A percentile compares a stretch with the other conserved stretches of the same genome.
Conservation (phyloP, 2,888 invertebrate genomes). For the Sesia apiformis region DNA sequence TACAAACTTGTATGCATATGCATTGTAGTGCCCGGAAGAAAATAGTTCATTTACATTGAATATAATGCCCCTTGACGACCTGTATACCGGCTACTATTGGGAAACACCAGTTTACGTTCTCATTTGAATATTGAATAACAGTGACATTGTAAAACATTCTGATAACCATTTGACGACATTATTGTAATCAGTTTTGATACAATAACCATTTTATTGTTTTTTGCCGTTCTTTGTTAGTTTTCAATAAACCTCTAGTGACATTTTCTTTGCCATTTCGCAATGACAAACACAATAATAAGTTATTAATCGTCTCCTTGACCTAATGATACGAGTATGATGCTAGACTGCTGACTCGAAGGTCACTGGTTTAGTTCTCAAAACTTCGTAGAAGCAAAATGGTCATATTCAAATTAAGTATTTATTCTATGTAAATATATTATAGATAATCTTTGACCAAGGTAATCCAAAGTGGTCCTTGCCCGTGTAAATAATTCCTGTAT, state of each 20-base stretch:
- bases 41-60: conserved; percentile 50
- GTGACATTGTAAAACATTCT: too few species aligned
- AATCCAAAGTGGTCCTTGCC: too few species aligned
- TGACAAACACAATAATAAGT: background rate
- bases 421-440: too few species aligned
- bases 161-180: too few species aligned
- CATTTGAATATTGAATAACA: too few species aligned
- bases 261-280: background rate
- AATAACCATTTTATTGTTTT: too few species aligned
- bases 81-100: conserved; percentile 16
- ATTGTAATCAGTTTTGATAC: too few species aligned
- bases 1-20: conserved; percentile 31
- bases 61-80: conserved; percentile 20
- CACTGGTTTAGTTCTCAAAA: background rate
- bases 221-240: too few species aligned
- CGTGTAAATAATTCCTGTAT: too few species aligned
- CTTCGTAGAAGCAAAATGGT: background rate
- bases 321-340: background rate
- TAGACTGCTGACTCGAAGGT: background rate
- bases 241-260: background rate
- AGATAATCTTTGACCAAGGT: too few species aligned
- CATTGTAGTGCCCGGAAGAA: conserved; percentile 28
- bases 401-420: too few species aligned
- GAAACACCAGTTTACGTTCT: conserved; percentile 12
- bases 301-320: background rate